Evolutionary conservation across 2,113 vertebrate species (phyloP).

Genomic region (Gadus macrocephalus): DNA sequence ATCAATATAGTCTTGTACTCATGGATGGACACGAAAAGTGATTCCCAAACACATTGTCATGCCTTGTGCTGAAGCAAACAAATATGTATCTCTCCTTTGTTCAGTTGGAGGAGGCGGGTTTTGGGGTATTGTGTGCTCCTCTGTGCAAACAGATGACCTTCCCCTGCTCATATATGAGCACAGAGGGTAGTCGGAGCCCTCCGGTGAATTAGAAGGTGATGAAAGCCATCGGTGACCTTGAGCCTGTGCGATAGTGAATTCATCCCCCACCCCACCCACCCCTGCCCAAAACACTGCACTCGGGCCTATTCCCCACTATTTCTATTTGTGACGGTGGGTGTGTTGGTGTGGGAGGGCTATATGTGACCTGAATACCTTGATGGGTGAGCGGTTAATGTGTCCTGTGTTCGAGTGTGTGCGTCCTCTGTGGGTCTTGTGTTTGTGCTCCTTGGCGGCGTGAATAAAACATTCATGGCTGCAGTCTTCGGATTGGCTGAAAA

Average conservation of each 20-base stretch:
- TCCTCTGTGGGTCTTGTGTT: conserved; percentile 36
- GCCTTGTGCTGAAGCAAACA: not conserved
- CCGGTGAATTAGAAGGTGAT: conserved; percentile 41
- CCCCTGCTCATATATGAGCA: not conserved
- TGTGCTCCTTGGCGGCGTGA: conserved; percentile 51
- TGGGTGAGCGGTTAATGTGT: conserved; percentile 50
- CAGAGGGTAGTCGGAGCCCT: conserved; percentile 15
- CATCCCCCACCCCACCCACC: not conserved
- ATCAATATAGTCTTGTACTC: too few relatives aligned
- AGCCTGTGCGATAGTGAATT: conserved; percentile 20
- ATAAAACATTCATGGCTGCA: conserved; percentile 69
- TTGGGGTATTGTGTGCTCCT: conserved; percentile 4
- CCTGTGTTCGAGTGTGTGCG: conserved; percentile 42
- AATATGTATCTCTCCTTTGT: not conserved
- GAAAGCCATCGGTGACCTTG: conserved; percentile 41
- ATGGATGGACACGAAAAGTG: too few relatives aligned
- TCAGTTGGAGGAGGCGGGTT: not conserved
- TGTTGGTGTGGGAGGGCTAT: conserved; percentile 29
- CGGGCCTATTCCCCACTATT: conserved; percentile 19
- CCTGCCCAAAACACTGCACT: not conserved
- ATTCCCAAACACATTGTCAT: not conserved
- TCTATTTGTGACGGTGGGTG: conserved; percentile 50
- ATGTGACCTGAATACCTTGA: conserved; percentile 65
- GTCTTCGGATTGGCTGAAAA: conserved; percentile 60
- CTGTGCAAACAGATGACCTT: not conserved